Evolutionary conservation across 2,797 vertebrate genomes (phyloP).

Genomic region (Perodicticus potto): DNA sequence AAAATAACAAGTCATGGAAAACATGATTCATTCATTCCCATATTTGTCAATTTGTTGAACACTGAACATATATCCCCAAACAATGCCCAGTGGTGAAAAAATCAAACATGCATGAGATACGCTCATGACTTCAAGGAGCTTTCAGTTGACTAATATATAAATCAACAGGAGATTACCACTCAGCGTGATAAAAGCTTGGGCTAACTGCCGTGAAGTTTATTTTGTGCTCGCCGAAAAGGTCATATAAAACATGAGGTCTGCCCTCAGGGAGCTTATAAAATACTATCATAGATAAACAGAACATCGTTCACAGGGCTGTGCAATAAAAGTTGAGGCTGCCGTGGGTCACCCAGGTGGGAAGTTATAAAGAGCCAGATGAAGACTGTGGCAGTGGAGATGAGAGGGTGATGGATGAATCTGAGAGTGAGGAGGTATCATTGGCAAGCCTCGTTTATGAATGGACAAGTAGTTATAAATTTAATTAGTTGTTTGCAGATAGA

Average conservation of each 20-base stretch:
- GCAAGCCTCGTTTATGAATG: background rate
- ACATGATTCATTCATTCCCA: background rate
- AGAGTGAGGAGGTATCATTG: background rate
- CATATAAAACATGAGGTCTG: background rate
- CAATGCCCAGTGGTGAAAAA: background rate
- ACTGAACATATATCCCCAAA: background rate
- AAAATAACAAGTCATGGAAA: conserved; percentile 7
- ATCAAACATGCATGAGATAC: background rate
- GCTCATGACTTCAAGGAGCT: background rate
- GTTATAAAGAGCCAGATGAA: background rate
- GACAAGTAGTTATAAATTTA: background rate
- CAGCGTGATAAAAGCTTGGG: background rate
- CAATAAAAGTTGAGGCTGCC: background rate
- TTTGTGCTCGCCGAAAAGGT: conserved; percentile 12
- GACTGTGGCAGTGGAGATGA: background rate
- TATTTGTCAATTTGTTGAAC: background rate
- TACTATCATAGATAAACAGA: background rate
- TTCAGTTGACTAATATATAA: background rate
- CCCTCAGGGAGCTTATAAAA: background rate
- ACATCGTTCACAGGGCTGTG: background rate
- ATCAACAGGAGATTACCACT: background rate
- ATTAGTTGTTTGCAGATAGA: background rate
- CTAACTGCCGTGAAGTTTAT: background rate
- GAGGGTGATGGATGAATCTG: background rate
- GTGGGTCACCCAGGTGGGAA: background rate